Conservation (phyloP, 2,113 vertebrate species). For the Cottus gobio region DNA sequence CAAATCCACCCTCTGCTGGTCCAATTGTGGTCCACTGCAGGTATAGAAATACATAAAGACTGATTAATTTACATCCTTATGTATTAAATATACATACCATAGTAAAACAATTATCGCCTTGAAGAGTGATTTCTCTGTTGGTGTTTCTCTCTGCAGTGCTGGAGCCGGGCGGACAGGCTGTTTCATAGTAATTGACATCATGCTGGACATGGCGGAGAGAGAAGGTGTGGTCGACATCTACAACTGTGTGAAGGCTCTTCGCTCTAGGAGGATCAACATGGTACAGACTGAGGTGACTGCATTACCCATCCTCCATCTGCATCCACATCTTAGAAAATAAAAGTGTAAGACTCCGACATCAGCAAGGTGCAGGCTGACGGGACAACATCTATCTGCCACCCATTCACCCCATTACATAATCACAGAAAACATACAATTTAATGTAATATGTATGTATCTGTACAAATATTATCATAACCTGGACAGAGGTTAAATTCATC, state of each 20-base stretch:
- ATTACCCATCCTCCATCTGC: constrained; percentile 82
- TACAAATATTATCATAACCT: not conserved
- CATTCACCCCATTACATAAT: constrained; percentile 12
- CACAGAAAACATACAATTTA: not conserved
- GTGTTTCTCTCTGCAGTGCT: constrained; percentile 82
- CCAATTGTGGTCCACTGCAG: constrained; percentile 99
- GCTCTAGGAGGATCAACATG: constrained; percentile 99
- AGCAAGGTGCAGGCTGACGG: constrained; percentile 40
- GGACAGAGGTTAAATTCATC: not conserved
- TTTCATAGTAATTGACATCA: constrained; percentile 99
- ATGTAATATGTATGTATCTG: not conserved
- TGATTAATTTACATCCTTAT: not conserved
- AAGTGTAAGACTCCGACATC: constrained; percentile 31
- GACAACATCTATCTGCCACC: constrained; percentile 5
- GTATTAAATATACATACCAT: not conserved
- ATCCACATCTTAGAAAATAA: constrained; percentile 62
- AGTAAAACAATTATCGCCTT: not conserved
- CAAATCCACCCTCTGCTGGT: constrained; percentile 96
- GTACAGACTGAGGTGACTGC: constrained; percentile 97
- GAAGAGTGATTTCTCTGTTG: not conserved
- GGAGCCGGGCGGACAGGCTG: constrained; percentile 97
- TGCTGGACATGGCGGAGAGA: constrained; percentile 99
- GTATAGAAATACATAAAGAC: constrained; percentile 70
- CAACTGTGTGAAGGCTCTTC: constrained; percentile 97
- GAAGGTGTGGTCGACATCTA: constrained; percentile 99